phyloP scores from a whole-genome alignment of 2,113 vertebrate genomes.

The Pangasianodon hypophthalmus region DNA sequence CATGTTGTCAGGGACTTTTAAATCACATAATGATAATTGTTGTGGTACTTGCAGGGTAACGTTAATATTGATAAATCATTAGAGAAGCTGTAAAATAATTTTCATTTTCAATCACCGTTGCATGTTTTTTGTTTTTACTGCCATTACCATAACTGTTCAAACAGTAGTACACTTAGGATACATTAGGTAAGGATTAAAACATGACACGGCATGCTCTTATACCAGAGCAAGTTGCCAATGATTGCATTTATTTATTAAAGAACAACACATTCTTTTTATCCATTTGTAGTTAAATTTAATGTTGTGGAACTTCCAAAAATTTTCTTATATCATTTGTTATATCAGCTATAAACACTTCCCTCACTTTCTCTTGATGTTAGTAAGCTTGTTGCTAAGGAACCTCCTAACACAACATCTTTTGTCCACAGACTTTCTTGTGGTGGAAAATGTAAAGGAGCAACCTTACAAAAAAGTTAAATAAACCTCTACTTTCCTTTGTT shows the following conservation, averaged over 20 bases:
- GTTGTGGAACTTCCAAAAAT: background rate
- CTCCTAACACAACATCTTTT: background rate
- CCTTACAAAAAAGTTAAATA: background rate
- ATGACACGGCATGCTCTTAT: background rate
- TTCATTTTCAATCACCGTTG: background rate
- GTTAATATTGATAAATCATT: background rate
- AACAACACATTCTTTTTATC: background rate
- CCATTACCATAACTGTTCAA: background rate
- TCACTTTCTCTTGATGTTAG: background rate
- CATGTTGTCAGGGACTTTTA: background rate
- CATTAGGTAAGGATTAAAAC: too few species aligned
- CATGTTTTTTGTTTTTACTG: background rate
- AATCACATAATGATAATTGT: background rate
- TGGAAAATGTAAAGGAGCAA: background rate
- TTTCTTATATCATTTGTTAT: background rate
- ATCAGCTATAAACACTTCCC: background rate
- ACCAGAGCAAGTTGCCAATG: background rate
- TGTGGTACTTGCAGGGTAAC: background rate
- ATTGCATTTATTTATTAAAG: too few species aligned
- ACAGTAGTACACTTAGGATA: background rate
- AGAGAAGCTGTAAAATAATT: background rate
- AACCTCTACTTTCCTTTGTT: background rate
- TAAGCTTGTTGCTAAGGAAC: background rate
- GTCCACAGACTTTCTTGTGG: background rate
- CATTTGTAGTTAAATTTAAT: background rate